phyloP scores from a whole-genome alignment of 2,113 vertebrate species.

The Rynchops niger region DNA sequence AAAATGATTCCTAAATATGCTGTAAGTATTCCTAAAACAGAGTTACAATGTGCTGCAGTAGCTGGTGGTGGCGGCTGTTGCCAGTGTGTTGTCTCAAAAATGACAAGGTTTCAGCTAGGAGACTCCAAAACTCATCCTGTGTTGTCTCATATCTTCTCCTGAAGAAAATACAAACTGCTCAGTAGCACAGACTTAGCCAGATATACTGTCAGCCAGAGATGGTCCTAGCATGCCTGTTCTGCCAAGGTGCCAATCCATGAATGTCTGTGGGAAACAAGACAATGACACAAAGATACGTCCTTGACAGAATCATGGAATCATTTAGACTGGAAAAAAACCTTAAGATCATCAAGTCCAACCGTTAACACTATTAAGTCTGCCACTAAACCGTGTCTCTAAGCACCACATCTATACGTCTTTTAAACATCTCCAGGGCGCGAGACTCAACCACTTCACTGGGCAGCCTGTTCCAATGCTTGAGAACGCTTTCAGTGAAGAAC shows the following conservation, averaged over 20 bases:
- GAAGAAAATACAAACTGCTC: not conserved
- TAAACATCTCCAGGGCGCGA: not conserved
- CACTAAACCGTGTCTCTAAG: not conserved
- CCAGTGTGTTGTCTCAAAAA: not conserved
- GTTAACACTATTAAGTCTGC: not conserved
- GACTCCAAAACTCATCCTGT: not conserved
- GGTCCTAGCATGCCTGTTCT: not conserved
- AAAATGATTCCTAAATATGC: not conserved
- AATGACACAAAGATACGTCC: not conserved
- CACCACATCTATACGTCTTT: accelerated
- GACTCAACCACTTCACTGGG: not conserved
- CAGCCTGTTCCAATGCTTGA: not conserved
- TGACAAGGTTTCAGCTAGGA: not conserved
- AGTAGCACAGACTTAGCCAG: not conserved
- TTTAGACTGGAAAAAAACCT: not conserved
- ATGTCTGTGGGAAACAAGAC: not conserved
- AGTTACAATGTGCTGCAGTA: not conserved
- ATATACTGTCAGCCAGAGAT: not conserved
- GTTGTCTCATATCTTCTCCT: not conserved
- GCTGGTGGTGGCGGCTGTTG: not conserved
- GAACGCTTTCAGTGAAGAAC: not conserved
- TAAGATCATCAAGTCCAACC: not conserved
- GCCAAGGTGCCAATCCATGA: not conserved
- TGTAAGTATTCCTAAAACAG: not conserved
- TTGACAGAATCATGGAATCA: not conserved